These are phyloP conservation scores for Paraescarpia echinospica DNA, from an alignment of 1,140 invertebrate genomes.

Conservation along the genomic window DNA sequence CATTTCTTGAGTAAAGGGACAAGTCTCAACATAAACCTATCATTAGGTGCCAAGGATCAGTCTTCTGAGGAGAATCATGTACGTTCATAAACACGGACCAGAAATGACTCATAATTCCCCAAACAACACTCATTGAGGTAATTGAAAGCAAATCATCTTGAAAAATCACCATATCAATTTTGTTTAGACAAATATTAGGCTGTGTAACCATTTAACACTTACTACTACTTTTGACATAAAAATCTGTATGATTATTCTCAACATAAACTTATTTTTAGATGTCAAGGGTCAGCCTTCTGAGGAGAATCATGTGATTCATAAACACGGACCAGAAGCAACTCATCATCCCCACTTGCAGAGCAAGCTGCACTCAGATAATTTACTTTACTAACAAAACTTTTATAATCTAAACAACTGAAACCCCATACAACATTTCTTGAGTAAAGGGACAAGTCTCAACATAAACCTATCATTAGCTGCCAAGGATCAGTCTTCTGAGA, in stretches of 20 bases:
- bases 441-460: background rate
- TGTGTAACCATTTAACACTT: background rate
- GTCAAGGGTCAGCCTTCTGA: too few species aligned
- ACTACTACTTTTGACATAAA: background rate
- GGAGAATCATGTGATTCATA: too few species aligned
- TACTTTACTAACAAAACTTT: too few species aligned
- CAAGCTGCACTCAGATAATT: too few species aligned
- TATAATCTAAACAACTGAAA: too few species aligned
- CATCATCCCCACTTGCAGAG: too few species aligned
- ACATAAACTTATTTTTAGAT: too few species aligned
- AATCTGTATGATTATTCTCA: background rate
- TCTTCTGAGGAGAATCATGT: background rate
- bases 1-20: too few species aligned
- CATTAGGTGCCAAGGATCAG: background rate
- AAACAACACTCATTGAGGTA: background rate
- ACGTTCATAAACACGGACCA: constrained; percentile 27
- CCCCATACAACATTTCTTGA: too few species aligned
- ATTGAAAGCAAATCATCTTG: background rate
- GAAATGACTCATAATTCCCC: constrained; percentile 23
- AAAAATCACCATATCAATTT: background rate
- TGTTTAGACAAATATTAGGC: background rate
- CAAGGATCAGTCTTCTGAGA: background rate
- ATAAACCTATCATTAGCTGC: background rate
- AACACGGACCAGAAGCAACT: too few species aligned
- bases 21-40: background rate